These are phyloP conservation scores for Junco hyemalis DNA, from an alignment of 2,113 vertebrate genomes.

Conservation along the genomic window DNA sequence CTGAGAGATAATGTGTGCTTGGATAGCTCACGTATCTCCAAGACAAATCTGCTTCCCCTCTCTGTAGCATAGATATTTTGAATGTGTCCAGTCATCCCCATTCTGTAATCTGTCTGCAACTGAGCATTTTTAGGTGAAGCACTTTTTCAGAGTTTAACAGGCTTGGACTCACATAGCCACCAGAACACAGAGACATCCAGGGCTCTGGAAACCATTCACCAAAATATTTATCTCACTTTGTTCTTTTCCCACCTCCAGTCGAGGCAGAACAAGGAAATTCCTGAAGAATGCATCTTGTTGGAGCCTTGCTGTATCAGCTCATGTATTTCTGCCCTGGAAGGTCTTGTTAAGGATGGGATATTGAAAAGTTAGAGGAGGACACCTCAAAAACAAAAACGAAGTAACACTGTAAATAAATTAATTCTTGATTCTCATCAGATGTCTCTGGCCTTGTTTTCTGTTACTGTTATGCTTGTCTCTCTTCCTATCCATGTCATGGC, in stretches of 20 bases:
- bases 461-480: neutral
- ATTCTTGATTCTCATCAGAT: neutral
- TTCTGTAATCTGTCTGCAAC: neutral
- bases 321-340: neutral
- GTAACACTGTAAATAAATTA: slow-evolving; percentile 28
- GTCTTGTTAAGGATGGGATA: neutral
- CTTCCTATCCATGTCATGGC: neutral
- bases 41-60: neutral
- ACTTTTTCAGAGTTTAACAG: neutral
- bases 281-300: neutral
- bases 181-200: neutral
- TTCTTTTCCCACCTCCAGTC: neutral
- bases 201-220: neutral
- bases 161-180: neutral
- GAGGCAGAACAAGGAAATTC: slow-evolving; percentile 15
- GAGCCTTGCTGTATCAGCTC: neutral
- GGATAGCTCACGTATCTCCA: neutral
- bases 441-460: neutral
- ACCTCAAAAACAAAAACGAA: neutral
- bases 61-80: neutral
- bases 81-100: neutral
- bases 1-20: neutral
- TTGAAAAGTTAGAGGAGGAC: neutral
- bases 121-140: neutral
- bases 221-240: neutral